Conservation (phyloP, 2,797 vertebrate genomes). For the Argentina silus region DNA sequence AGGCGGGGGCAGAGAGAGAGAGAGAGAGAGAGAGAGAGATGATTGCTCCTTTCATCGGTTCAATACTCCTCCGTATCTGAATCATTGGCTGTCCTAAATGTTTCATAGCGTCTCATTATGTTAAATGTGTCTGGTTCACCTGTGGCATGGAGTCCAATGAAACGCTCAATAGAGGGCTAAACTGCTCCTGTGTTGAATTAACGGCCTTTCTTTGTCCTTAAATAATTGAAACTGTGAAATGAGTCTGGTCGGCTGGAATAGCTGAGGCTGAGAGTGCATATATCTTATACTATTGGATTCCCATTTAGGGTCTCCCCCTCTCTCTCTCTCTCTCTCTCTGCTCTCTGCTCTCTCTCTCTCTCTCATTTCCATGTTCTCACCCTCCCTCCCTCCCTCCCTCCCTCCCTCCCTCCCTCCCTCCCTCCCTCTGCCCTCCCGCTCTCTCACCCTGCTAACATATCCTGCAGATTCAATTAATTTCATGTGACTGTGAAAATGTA, state of each 20-base stretch:
- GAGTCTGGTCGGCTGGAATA: constrained; percentile 19
- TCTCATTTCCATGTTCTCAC: constrained; percentile 7
- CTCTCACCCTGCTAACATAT: not conserved
- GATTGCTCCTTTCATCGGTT: constrained; percentile 21
- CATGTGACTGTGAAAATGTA: constrained; percentile 13
- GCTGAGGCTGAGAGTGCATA: constrained; percentile 23
- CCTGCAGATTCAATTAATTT: constrained; percentile 36
- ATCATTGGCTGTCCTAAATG: constrained; percentile 43
- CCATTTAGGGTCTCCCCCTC: constrained; percentile 29
- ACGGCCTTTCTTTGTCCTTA: constrained; percentile 46
- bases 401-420: constrained; percentile 19
- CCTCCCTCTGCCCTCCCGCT: not conserved
- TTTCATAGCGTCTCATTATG: constrained; percentile 55
- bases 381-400: constrained; percentile 15
- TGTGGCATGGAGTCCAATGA: constrained; percentile 47
- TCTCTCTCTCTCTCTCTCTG: not conserved
- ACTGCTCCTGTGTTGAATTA: constrained; percentile 50
- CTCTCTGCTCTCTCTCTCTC: not conserved
- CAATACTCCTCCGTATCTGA: constrained; percentile 22
- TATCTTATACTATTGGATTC: constrained; percentile 46
- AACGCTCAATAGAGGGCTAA: constrained; percentile 52
- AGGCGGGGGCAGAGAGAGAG: not conserved
- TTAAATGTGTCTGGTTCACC: constrained; percentile 58
- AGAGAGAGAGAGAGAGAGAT: not conserved
- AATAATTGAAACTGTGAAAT: constrained; percentile 58